Conservation (phyloP, 2,888 invertebrate species). For the Linnaemya vulpina region DNA sequence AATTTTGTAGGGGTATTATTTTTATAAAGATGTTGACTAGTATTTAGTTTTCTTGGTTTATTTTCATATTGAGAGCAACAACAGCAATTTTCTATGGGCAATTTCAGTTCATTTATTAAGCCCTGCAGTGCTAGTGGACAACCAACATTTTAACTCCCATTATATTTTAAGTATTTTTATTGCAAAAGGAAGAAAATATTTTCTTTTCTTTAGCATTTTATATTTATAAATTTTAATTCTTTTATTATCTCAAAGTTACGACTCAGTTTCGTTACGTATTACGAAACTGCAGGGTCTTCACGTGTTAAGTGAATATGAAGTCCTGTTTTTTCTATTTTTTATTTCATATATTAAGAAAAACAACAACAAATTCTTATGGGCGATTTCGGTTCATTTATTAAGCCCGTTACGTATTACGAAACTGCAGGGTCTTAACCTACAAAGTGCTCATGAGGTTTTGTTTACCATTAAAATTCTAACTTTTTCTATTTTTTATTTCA, state of each 20-base stretch:
- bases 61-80: not conserved
- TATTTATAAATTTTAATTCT: no score
- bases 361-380: not conserved
- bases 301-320: no score
- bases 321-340: no score
- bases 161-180: no score
- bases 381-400: not conserved
- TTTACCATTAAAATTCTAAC: no score
- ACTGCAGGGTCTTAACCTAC: not conserved
- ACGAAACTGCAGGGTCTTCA: not conserved
- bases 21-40: constrained; percentile 15
- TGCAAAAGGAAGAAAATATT: no score
- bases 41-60: not conserved
- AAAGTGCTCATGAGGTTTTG: no score
- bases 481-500: no score
- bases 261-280: not conserved
- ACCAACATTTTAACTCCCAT: not conserved
- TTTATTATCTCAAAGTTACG: no score
- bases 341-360: not conserved
- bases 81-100: not conserved
- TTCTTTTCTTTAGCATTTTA: no score
- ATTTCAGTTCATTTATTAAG: not conserved
- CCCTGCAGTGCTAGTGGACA: not conserved
- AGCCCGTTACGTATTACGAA: not conserved
- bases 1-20: not conserved